Evolutionary conservation across 1,140 invertebrate species (phyloP), one percentile per base, ranked within the genome.

Genomic region (Scaptomyza montana): DNA sequence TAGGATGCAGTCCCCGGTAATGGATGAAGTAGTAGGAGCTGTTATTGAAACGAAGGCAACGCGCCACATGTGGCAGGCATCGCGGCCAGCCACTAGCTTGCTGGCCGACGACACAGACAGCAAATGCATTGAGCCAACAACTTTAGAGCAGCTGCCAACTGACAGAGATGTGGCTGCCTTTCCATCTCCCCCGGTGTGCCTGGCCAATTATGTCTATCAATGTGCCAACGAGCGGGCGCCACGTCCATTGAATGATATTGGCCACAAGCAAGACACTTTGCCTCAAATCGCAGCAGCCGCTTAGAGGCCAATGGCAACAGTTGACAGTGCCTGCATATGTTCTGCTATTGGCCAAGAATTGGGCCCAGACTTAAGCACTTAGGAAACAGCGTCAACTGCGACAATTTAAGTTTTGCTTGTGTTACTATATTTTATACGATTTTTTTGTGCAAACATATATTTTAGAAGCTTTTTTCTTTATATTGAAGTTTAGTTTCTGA

Each of bases 1-100:
- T 3, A 59, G 64, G 5, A 41, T 41, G 7, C 4, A 16, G 25
- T 25, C 36, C 4, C 43, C 3, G 7, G 33, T 21, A 10, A n/a
- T 21, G 7, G 6, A 10, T 5, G 5, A n/a, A 10, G 36, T 19
- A 8, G n/a, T 25, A 8, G 10, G n/a, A 5, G 13, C 33, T 25
- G 21, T 25, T 25, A 4, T 25, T 25, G 21, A 25, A 25, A 25
- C 21, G 5, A n/a, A 13, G 21, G 25, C 50, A n/a, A 54, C 59
- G 16, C 78, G 13, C 67, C 67, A 78, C 71, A 78, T 81, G 74
- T 86, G 81, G 81, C 71, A 77, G 43, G 25, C 45, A 46, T 33
- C n/a, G 33, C 45, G 41, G 49, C 13, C 7, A 1, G 53, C 54
- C 50, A 54, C 60, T 2, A 16, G 6, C 33, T 36, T n/a, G 13